These are phyloP conservation scores for Acanthis flammea DNA, from an alignment of 2,797 vertebrate species.

Conservation along the genomic window DNA sequence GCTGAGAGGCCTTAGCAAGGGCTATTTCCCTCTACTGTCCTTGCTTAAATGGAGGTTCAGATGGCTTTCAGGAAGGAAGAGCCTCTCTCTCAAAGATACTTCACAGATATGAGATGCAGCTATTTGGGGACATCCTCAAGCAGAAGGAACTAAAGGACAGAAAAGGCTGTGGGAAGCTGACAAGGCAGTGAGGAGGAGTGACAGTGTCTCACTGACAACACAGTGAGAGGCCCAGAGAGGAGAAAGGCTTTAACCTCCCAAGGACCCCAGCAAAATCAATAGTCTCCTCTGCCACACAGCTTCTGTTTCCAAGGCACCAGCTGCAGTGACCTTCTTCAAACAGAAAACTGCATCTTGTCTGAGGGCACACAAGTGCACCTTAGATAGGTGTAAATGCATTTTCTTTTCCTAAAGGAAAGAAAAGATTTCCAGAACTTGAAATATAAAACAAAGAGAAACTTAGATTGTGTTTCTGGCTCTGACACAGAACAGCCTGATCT, in stretches of 20 bases:
- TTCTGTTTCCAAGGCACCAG: neutral
- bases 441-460: neutral
- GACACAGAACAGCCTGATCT: neutral
- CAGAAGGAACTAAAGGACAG: neutral
- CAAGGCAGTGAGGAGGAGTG: neutral
- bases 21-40: neutral
- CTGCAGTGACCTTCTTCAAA: neutral
- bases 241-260: neutral
- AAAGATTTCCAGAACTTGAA: neutral
- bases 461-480: neutral
- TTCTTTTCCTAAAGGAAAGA: neutral
- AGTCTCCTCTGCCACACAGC: neutral
- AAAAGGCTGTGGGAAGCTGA: neutral
- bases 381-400: neutral
- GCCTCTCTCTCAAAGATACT: neutral
- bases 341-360: neutral
- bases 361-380: neutral
- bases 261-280: neutral
- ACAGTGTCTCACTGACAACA: neutral
- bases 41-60: neutral
- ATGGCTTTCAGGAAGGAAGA: neutral
- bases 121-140: neutral
- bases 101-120: neutral
- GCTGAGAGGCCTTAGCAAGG: neutral
- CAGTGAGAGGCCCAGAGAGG: neutral